A percentile compares a stretch with the other conserved stretches of the same genome.
Evolutionary conservation across 2,797 vertebrate species (phyloP).

Genomic region (Darevskia nairensis): DNA sequence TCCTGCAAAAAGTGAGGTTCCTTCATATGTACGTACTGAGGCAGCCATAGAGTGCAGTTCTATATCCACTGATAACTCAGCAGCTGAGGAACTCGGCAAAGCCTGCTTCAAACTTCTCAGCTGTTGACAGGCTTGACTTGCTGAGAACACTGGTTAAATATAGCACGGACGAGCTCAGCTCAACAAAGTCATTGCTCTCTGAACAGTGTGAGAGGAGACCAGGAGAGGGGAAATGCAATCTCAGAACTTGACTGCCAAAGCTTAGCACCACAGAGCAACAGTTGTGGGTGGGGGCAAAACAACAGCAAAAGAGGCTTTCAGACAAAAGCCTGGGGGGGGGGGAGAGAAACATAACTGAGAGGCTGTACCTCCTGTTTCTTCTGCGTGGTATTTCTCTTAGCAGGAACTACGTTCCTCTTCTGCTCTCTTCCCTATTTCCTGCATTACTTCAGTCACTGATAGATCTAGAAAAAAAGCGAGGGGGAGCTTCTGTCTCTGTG

Average conservation of each 20-base stretch:
- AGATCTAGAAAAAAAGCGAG: conserved; percentile 68
- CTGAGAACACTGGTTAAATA: conserved; percentile 93
- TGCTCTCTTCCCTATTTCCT: conserved; percentile 78
- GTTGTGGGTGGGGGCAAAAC: conserved; percentile 68
- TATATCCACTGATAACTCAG: conserved; percentile 85
- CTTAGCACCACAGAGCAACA: conserved; percentile 84
- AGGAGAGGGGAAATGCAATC: conserved; percentile 80
- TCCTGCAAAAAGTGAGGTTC: conserved; percentile 60
- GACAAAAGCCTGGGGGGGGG: conserved; percentile 76
- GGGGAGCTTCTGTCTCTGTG: conserved; percentile 71
- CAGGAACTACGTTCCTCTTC: conserved; percentile 74
- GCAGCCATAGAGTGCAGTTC: conserved; percentile 66
- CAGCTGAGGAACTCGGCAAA: conserved; percentile 87
- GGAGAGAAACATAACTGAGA: conserved; percentile 71
- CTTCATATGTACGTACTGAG: conserved; percentile 22
- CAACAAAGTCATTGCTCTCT: conserved; percentile 81
- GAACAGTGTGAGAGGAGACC: conserved; percentile 78
- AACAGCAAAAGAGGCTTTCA: conserved; percentile 71
- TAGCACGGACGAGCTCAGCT: conserved; percentile 85
- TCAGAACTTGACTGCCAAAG: conserved; percentile 82
- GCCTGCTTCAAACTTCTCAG: conserved; percentile 87
- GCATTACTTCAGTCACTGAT: conserved; percentile 80
- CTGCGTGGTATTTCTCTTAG: conserved; percentile 76
- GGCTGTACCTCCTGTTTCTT: conserved; percentile 76
- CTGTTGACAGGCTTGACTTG: conserved; percentile 90